Evolutionary conservation across 2,113 vertebrate genomes (phyloP).

Genomic region (Chlorocebus sabaeus): DNA sequence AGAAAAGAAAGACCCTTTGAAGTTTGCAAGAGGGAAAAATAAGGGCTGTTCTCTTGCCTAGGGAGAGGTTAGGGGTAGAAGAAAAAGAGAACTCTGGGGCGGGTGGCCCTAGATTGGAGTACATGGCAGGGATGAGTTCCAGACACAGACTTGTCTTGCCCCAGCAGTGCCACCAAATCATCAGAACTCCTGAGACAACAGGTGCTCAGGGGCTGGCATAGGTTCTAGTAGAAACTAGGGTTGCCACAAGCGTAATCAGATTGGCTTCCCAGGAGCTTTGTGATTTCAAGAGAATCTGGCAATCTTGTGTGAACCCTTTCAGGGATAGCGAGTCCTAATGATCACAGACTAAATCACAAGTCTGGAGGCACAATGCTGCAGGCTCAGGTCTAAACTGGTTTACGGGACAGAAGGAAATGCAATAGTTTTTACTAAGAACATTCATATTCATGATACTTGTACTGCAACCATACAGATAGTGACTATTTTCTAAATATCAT

Average conservation of each 20-base stretch:
- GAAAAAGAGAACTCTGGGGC: neutral
- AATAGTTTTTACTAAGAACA: neutral
- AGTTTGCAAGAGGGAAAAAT: neutral
- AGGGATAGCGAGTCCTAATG: neutral
- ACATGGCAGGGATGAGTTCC: neutral
- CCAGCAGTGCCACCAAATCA: neutral
- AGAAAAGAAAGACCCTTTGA: neutral
- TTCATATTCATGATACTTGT: neutral
- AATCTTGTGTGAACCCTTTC: neutral
- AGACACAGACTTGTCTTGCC: neutral
- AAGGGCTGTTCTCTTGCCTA: neutral
- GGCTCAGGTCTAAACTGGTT: neutral
- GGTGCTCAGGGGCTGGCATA: neutral
- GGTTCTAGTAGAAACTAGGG: neutral
- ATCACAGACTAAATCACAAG: neutral
- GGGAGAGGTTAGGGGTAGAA: neutral
- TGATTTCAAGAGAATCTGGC: conserved; percentile 7
- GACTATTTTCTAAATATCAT: neutral
- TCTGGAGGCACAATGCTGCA: neutral
- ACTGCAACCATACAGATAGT: neutral
- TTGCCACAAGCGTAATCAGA: neutral
- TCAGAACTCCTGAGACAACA: neutral
- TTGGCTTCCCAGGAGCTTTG: neutral
- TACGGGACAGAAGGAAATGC: neutral
- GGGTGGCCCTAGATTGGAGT: neutral